Percentiles rank a stretch among this genome's conserved stretches.
Conservation (phyloP, 2,888 invertebrate species). For the Thera obeliscata region DNA sequence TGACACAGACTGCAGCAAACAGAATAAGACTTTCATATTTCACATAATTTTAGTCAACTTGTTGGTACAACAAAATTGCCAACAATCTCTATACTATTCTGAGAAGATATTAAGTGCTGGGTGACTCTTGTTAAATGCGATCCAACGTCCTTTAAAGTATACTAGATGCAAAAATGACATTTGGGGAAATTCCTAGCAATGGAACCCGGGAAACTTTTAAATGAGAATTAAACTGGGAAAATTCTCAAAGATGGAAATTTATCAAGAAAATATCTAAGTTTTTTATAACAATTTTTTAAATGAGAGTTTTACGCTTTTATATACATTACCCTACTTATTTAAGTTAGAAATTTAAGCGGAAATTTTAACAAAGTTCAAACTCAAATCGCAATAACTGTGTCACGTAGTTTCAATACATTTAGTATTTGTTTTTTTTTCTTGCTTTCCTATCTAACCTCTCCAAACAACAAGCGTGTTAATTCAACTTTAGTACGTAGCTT, state of each 20-base stretch:
- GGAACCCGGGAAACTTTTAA: not conserved
- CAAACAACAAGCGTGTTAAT: not conserved
- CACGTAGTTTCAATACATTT: too few species aligned
- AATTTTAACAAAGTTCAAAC: constrained; percentile 8
- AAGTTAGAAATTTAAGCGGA: constrained; percentile 22
- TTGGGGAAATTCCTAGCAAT: constrained; percentile 11
- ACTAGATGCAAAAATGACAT: not conserved
- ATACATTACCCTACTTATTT: constrained; percentile 16
- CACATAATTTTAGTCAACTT: too few species aligned
- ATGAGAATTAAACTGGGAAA: not conserved
- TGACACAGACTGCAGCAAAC: too few species aligned
- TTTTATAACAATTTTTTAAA: too few species aligned
- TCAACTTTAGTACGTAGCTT: not conserved
- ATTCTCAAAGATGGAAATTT: not conserved
- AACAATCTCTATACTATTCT: too few species aligned
- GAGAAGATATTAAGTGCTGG: not conserved
- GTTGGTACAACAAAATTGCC: too few species aligned
- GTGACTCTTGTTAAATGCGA: not conserved
- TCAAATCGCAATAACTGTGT: not conserved
- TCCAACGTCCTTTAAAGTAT: not conserved
- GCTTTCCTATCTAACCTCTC: not conserved
- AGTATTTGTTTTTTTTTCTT: not conserved
- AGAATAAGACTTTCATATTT: too few species aligned
- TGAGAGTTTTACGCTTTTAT: not conserved
- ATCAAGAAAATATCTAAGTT: too few species aligned